phyloP scores from a whole-genome alignment of 2,888 invertebrate species.

The Dicycla oo region DNA sequence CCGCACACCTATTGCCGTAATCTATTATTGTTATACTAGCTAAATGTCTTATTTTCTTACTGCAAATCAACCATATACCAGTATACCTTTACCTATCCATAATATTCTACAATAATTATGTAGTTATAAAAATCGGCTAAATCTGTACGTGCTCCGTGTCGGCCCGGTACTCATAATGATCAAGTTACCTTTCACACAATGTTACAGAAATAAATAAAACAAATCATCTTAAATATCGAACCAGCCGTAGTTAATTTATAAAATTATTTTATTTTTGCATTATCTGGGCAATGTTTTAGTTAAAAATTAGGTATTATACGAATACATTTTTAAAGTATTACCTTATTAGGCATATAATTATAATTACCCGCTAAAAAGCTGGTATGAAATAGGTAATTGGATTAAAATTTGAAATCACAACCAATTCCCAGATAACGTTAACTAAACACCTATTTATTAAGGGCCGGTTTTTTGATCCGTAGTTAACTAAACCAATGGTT shows the following conservation, averaged over 20 bases:
- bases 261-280: constrained; percentile 27
- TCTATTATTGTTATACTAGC: neutral
- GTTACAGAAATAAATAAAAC: constrained; percentile 18
- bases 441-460: neutral
- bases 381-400: constrained; percentile 4
- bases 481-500: no score
- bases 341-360: constrained; percentile 17
- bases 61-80: constrained; percentile 28
- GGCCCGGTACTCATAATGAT: constrained; percentile 17
- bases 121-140: constrained; percentile 22
- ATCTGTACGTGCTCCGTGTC: constrained; percentile 20
- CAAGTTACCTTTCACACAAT: constrained; percentile 9
- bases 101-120: constrained; percentile 33
- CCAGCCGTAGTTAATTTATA: constrained; percentile 19
- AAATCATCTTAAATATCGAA: constrained; percentile 15
- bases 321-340: constrained; percentile 15
- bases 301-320: neutral
- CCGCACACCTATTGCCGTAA: neutral
- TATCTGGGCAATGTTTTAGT: neutral
- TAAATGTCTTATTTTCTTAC: neutral
- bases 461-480: no score
- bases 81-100: constrained; percentile 17
- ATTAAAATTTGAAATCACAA: constrained; percentile 46
- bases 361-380: constrained; percentile 14
- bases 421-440: constrained; percentile 24